Evolutionary conservation across 1,140 invertebrate species (phyloP), one percentile per base, ranked within the genome.

Genomic region (Drosophila nannoptera): DNA sequence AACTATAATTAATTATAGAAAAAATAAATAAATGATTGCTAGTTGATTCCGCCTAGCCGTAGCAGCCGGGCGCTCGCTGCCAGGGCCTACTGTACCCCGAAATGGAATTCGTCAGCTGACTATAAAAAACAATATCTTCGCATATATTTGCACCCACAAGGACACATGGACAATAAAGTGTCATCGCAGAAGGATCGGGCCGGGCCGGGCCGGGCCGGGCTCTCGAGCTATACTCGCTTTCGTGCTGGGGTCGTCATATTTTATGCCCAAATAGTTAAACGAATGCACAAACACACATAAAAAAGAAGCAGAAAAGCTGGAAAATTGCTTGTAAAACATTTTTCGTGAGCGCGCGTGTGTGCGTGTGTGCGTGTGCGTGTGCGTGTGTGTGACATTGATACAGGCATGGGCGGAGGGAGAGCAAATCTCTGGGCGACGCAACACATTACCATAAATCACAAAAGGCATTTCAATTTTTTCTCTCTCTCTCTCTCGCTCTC

Each of bases 301-400:
- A 80, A 86, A 86, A 22, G 22, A 3, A 22, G 22, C 22, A 22
- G 54, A 77, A 77, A 77, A 86, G 77, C 77, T 77, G 82, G 77
- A 86, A 86, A 86, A 86, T 86, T 86, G 82, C 82, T 86, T 87
- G 82, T 82, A 86, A 87, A 86, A 86, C 82, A 87, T 84, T 84
- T 80, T 84, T 22, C 22, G 22, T 22, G 22, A 22, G 3, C 22
- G 22, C 22, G 22, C 22, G 22, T 3, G 22, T 22, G 22, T 22
- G 22, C 3, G 22, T 22, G 22, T 22, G 22, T 22, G 22, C 3
- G 22, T 77, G 75, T 61, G 49, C 81, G 80, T 84, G 80, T 22
- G 22, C 3, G 22, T 77, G 75, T 61, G 49, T 80, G 80, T 84
- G 80, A 75, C 73, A 75, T 75, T 75, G 73, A 75, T 55, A 54